These are phyloP conservation scores for Zaprionus lineosus DNA, from an alignment of 2,888 invertebrate genomes.

Conservation along the genomic window DNA sequence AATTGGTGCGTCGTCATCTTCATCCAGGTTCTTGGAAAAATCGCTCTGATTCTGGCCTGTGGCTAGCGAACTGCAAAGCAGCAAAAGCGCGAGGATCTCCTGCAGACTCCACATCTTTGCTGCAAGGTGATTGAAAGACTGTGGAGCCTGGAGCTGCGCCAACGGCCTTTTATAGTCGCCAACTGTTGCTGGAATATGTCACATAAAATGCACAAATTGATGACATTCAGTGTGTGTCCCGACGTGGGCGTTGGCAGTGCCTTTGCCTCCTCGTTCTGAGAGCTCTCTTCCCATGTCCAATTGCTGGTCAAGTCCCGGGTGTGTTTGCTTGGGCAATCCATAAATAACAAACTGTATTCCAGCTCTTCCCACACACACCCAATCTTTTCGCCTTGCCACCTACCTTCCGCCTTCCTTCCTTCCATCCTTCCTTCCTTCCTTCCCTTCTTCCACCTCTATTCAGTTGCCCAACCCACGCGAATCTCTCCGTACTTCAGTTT, in stretches of 20 bases:
- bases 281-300: slow-evolving; percentile 69
- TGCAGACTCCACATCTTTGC: slow-evolving; percentile 46
- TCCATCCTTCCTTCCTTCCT: no score
- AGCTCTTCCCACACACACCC: slow-evolving; percentile 81
- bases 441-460: not conserved
- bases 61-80: slow-evolving; percentile 6
- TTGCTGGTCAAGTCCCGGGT: slow-evolving; percentile 29
- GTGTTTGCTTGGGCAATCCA: slow-evolving; percentile 51
- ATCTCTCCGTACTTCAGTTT: slow-evolving; percentile 10
- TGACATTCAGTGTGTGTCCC: slow-evolving; percentile 36
- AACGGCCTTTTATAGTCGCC: slow-evolving; percentile 61
- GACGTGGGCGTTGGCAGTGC: slow-evolving; percentile 45
- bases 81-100: slow-evolving; percentile 25
- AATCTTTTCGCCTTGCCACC: slow-evolving; percentile 12
- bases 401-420: no score
- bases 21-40: slow-evolving; percentile 33
- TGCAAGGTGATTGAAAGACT: slow-evolving; percentile 31
- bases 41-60: slow-evolving; percentile 29
- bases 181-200: slow-evolving; percentile 27
- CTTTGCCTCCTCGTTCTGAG: slow-evolving; percentile 40
- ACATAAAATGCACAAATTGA: slow-evolving; percentile 67
- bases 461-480: slow-evolving; percentile 23
- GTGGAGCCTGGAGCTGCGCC: slow-evolving; percentile 27
- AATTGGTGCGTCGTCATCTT: slow-evolving; percentile 33
- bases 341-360: slow-evolving; percentile 63